Conservation (phyloP, 2,888 invertebrate species). For the Oscheius sp. region DNA sequence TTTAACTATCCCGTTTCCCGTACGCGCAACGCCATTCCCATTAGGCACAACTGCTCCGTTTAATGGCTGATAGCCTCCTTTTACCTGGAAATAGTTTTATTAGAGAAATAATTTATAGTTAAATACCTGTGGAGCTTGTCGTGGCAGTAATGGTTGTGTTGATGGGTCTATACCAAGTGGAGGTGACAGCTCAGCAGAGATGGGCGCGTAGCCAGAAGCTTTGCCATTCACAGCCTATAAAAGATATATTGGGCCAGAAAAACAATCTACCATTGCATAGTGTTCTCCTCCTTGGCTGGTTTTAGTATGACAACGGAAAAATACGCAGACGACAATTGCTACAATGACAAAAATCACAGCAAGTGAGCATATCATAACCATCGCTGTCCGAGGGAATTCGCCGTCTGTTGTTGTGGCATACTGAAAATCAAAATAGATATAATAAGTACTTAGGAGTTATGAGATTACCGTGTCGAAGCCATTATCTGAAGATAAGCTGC, state of each 20-base stretch:
- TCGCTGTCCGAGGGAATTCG: slow-evolving; percentile 61
- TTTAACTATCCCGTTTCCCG: slow-evolving; percentile 50
- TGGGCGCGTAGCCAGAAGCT: slow-evolving; percentile 66
- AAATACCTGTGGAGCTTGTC: slow-evolving; percentile 49
- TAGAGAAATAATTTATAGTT: background rate
- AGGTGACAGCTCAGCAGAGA: slow-evolving; percentile 67
- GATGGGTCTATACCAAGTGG: slow-evolving; percentile 59
- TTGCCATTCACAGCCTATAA: slow-evolving; percentile 36
- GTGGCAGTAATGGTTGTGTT: slow-evolving; percentile 51
- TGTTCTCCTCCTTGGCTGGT: slow-evolving; percentile 56
- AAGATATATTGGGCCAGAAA: background rate
- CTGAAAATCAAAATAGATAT: slow-evolving; percentile 16
- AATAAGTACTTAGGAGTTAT: background rate
- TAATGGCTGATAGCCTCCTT: slow-evolving; percentile 66
- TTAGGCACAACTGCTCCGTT: slow-evolving; percentile 60
- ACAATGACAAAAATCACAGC: slow-evolving; percentile 65
- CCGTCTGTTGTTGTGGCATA: slow-evolving; percentile 31
- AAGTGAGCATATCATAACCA: slow-evolving; percentile 63
- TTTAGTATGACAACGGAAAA: slow-evolving; percentile 59
- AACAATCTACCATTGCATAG: slow-evolving; percentile 57
- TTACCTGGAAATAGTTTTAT: slow-evolving; percentile 44
- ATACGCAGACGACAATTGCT: slow-evolving; percentile 65
- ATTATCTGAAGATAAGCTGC: slow-evolving; percentile 12
- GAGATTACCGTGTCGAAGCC: slow-evolving; percentile 8
- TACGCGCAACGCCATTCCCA: slow-evolving; percentile 42